Evolutionary conservation across 2,797 vertebrate species (phyloP).

Genomic region (Xenops minutus): DNA sequence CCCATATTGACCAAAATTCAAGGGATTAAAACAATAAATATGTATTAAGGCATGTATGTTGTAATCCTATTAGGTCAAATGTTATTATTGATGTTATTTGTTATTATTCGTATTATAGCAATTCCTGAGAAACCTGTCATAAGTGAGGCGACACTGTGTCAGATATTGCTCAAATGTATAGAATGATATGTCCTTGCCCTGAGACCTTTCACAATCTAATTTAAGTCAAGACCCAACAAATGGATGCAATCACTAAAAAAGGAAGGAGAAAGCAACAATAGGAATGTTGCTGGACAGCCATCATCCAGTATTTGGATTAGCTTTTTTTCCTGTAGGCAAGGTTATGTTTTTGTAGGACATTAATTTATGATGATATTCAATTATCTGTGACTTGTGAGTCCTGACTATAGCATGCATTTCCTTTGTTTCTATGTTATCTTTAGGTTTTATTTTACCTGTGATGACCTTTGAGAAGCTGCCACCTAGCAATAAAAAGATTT

Average conservation of each 20-base stretch:
- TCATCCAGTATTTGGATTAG: background rate
- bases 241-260: background rate
- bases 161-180: background rate
- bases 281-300: background rate
- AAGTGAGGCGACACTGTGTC: background rate
- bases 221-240: background rate
- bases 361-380: background rate
- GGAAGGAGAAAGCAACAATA: background rate
- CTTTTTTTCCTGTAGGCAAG: background rate
- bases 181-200: slow-evolving; percentile 16
- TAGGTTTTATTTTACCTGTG: background rate
- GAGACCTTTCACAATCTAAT: slow-evolving; percentile 18
- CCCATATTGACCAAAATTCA: background rate
- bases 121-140: background rate
- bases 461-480: background rate
- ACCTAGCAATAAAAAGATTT: background rate
- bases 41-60: background rate
- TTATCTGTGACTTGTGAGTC: background rate
- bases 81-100: background rate
- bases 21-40: background rate
- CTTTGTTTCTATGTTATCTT: background rate
- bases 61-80: background rate
- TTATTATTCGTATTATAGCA: background rate
- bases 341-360: background rate
- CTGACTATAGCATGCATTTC: background rate